A percentile compares a stretch with the other conserved stretches of the same genome.
Conservation (phyloP, 2,113 vertebrate genomes). For the Phrynosoma platyrhinos region DNA sequence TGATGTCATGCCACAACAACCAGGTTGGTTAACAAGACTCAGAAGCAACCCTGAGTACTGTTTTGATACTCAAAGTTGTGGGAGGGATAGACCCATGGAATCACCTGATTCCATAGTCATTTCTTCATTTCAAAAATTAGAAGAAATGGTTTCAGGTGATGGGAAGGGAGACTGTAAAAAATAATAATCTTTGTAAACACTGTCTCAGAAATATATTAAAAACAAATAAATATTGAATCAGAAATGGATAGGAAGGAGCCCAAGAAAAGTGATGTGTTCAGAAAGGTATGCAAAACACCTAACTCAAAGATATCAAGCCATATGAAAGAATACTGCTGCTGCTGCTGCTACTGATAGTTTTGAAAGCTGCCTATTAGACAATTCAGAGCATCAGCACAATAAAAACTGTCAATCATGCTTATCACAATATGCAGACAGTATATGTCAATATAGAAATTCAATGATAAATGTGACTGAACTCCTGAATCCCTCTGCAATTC, state of each 20-base stretch:
- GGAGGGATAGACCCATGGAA: neutral
- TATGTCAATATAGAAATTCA: slow-evolving; percentile 7
- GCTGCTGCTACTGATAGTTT: neutral
- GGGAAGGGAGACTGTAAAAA: neutral
- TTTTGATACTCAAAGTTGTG: neutral
- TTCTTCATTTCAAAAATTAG: neutral
- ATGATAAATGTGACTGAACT: neutral
- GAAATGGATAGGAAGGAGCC: neutral
- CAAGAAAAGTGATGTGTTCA: neutral
- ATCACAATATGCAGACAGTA: neutral
- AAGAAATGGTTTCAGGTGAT: neutral
- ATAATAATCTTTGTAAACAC: neutral
- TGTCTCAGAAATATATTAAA: neutral
- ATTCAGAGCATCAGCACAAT: neutral
- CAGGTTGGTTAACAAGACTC: neutral
- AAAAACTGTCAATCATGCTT: slow-evolving; percentile 3
- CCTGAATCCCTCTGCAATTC: neutral
- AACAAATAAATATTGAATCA: neutral
- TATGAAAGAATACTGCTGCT: too few relatives aligned
- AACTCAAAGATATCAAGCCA: neutral
- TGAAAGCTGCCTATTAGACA: neutral
- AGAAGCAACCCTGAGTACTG: neutral
- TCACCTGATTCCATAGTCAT: too few relatives aligned
- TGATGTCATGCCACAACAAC: too few relatives aligned
- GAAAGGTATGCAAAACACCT: neutral